Conservation (phyloP, 2,797 vertebrate species). For the Cossypha heuglini region DNA sequence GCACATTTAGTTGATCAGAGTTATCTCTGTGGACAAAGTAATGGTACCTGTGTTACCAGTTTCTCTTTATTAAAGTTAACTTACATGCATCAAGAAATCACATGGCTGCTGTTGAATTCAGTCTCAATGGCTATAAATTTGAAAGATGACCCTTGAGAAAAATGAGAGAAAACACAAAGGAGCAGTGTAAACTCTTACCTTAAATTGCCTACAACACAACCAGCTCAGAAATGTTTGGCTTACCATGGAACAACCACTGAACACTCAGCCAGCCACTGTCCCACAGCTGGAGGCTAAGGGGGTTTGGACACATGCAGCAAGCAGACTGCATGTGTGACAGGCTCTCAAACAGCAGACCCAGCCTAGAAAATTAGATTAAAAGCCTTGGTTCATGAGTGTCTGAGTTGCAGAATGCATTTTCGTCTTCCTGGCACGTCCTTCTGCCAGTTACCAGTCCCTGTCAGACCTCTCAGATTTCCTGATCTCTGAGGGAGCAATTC, state of each 20-base stretch:
- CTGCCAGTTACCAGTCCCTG: background rate
- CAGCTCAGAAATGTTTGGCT: background rate
- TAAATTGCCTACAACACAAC: fast-evolving
- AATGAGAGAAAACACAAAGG: background rate
- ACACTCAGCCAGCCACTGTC: fast-evolving
- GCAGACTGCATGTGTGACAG: background rate
- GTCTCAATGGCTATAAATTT: background rate
- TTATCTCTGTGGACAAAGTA: background rate
- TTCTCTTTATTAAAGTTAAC: background rate
- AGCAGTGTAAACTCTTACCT: background rate
- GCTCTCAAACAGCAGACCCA: background rate
- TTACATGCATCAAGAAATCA: background rate
- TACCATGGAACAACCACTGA: background rate
- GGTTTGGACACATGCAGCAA: background rate
- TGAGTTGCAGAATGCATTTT: background rate
- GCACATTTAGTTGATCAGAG: background rate
- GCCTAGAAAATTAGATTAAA: background rate
- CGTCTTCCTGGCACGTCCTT: background rate
- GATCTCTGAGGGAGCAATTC: background rate
- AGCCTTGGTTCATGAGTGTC: background rate
- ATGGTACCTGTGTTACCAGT: background rate
- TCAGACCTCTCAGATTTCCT: background rate
- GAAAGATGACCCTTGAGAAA: background rate
- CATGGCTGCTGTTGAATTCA: background rate
- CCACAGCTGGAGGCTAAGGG: background rate